A percentile compares a stretch with the other conserved stretches of the same genome.
Evolutionary conservation across 1,140 invertebrate species (phyloP).

Genomic region (Drosophila mojavensis): DNA sequence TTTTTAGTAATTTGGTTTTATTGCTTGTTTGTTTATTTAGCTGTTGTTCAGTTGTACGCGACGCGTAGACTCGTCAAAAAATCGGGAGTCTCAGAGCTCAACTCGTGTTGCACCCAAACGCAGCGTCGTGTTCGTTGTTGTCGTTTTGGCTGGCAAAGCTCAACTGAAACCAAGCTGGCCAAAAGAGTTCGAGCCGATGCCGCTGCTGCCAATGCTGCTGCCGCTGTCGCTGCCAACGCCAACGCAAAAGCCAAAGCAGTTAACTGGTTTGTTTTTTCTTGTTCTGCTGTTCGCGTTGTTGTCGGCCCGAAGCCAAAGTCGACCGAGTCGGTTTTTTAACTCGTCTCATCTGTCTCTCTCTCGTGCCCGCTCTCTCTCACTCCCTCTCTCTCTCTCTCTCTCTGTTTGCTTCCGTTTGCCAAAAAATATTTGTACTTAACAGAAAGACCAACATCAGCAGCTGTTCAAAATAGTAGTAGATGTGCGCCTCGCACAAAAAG

Average conservation of each 20-base stretch:
- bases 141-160: slow-evolving; percentile 74
- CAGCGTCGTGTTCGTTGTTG: slow-evolving; percentile 60
- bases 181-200: slow-evolving; percentile 31
- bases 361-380: slow-evolving; percentile 7
- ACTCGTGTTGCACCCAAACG: slow-evolving; percentile 58
- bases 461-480: slow-evolving; percentile 36
- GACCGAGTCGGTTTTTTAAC: slow-evolving; percentile 41
- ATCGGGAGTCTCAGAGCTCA: slow-evolving; percentile 37
- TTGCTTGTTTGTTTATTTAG: slow-evolving; percentile 19
- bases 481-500: neutral
- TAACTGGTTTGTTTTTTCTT: slow-evolving; percentile 43
- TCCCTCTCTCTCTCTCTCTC: neutral
- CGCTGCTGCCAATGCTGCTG: slow-evolving; percentile 1
- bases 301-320: slow-evolving; percentile 55
- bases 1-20: neutral
- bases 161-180: slow-evolving; percentile 58
- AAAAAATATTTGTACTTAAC: slow-evolving; percentile 13
- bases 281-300: slow-evolving; percentile 7
- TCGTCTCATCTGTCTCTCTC: slow-evolving; percentile 22
- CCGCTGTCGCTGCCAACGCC: slow-evolving; percentile 24
- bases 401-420: slow-evolving; percentile 39
- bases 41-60: slow-evolving; percentile 37
- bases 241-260: slow-evolving; percentile 35
- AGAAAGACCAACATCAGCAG: slow-evolving; percentile 1
- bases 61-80: slow-evolving; percentile 44